These are phyloP conservation scores for Micrasema longulum DNA, from an alignment of 1,140 invertebrate species.

Conservation along the genomic window DNA sequence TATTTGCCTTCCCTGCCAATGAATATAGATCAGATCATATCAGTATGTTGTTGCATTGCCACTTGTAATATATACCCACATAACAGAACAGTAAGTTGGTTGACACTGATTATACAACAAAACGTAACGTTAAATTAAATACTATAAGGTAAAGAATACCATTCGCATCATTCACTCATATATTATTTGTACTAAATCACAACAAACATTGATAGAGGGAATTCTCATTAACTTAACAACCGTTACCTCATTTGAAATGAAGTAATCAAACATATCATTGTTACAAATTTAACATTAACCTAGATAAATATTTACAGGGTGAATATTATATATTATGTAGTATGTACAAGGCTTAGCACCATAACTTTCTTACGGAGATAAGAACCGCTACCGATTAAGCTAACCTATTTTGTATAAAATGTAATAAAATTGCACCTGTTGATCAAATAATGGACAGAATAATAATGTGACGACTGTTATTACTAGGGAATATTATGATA, in stretches of 20 bases:
- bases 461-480: conserved; percentile 28
- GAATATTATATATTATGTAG: not conserved
- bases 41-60: too few species aligned
- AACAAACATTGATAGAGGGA: conserved; percentile 26
- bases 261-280: not conserved
- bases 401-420: conserved; percentile 33
- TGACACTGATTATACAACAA: too few species aligned
- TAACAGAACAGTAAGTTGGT: too few species aligned
- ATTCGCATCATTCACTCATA: conserved; percentile 3
- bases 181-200: conserved; percentile 38
- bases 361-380: conserved; percentile 6
- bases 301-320: too few species aligned
- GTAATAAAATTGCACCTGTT: conserved; percentile 37
- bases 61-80: too few species aligned
- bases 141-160: conserved; percentile 15
- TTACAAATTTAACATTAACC: conserved; percentile 12
- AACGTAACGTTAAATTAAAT: conserved; percentile 18
- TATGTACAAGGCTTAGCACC: conserved; percentile 37
- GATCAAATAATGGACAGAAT: conserved; percentile 33
- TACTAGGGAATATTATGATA: conserved; percentile 42
- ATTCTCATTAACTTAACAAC: conserved; percentile 30
- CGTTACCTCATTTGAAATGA: conserved; percentile 28
- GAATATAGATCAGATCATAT: too few species aligned
- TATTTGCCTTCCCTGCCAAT: too few species aligned
- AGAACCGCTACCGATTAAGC: not conserved